Conservation (phyloP, 53 echinoderm and acorn worm species). For the Holothuria scabra region DNA sequence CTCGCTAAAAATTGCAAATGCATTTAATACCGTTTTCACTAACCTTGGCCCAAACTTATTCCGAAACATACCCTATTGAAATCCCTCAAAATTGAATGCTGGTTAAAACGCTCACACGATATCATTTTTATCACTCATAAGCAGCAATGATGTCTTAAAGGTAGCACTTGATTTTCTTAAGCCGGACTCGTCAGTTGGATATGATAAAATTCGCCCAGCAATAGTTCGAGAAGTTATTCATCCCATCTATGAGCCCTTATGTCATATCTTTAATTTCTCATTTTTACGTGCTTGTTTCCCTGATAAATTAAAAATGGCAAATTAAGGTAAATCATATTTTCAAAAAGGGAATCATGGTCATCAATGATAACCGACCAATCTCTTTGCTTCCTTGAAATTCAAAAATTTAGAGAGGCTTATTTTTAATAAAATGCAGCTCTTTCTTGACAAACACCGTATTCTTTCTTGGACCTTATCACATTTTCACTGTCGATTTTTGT, state of each 20-base stretch:
- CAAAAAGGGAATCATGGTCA: not conserved
- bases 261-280: no score
- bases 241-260: not conserved
- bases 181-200: not conserved
- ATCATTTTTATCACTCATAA: not conserved
- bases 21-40: conserved; percentile 3
- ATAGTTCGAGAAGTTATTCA: not conserved
- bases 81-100: not conserved
- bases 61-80: not conserved
- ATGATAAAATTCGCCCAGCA: conserved; percentile 20
- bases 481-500: no score
- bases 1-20: not conserved
- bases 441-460: not conserved
- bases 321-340: not conserved
- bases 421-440: no score
- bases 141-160: not conserved
- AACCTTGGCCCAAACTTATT: not conserved
- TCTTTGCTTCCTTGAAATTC: not conserved
- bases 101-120: not conserved
- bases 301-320: not conserved
- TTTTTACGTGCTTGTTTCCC: not conserved
- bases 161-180: conserved; percentile 7
- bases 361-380: not conserved
- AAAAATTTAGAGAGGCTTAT: not conserved
- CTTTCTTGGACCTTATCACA: no score